phyloP scores from a whole-genome alignment of 2,113 vertebrate species.

The Charina bottae region DNA sequence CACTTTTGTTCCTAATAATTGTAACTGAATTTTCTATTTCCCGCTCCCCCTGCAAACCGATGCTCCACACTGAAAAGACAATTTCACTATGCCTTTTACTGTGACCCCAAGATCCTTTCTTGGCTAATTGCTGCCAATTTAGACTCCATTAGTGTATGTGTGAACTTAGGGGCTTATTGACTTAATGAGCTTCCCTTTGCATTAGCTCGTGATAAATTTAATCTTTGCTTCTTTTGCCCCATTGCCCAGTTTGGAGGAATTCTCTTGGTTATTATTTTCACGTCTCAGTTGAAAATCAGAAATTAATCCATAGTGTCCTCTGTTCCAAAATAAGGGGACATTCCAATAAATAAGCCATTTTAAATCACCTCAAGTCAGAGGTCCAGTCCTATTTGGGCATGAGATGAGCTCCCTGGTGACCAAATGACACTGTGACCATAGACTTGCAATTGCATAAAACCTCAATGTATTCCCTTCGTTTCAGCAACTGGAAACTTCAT shows the following conservation, averaged over 20 bases:
- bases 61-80: conserved; percentile 21
- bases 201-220: not conserved
- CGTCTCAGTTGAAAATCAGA: not conserved
- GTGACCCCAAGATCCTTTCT: conserved; percentile 25
- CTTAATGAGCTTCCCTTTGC: conserved; percentile 1
- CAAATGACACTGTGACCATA: not conserved
- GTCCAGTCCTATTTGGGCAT: not conserved
- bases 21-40: not conserved
- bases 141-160: conserved; percentile 9
- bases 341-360: not conserved
- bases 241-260: not conserved
- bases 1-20: conserved; percentile 12
- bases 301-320: not conserved
- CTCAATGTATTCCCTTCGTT: not conserved
- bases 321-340: not conserved
- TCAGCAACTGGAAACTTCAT: not conserved
- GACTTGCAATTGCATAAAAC: not conserved
- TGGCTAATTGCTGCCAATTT: conserved; percentile 30
- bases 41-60: not conserved
- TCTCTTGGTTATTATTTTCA: not conserved
- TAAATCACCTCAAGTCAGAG: not conserved
- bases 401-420: not conserved
- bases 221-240: not conserved
- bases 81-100: conserved; percentile 14
- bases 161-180: not conserved